Base-by-base conservation (phyloP, 2,113 vertebrate species). In the Miniopterus natalensis region DNA sequence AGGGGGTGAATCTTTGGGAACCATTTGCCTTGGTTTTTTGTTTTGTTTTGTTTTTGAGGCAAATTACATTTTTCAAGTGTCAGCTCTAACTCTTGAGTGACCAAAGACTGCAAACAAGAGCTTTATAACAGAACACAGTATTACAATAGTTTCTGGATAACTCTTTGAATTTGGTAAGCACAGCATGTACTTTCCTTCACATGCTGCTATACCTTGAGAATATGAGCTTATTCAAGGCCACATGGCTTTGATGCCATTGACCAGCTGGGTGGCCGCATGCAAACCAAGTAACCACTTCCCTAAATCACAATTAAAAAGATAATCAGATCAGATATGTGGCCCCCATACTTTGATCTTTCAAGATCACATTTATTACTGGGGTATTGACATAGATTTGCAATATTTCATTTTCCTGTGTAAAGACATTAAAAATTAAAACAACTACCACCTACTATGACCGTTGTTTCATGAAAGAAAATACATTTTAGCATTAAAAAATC, bases 391-490 rank as follows among this genome's bases (percentile, higher is more conserved):
- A 9, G 13, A 47, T 88, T 65, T 85, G n/a, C 47, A 75, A 0
- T 40, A 59, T 47, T 47, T 89, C 40, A 70, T 68, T 70, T 94
- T 84, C 66, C 29, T 90, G 25, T 13, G 2, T 84, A 83, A 92
- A 68, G 20, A 36, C 27, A 63, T 83, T 96, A 84, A 95, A 90
- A 53, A 17, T 53, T 27, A 66, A 90, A 94, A 75, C 1, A 74
- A 40, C 49, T 77, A 47, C 40, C 49, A 85, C 40, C 53, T 87
- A 59, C 5, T 40, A n/a, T 40, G 8, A 68, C 8, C 4, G 63
- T 90, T 7, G 4, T 84, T 95, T 95, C 20, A 49, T 66, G 49
- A 77, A 57, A 90, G 55, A 88, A 83, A 88, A 92, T 84, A 77
- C 4, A 88, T 51, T 77, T 81, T 90, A 70, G 42, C n/a, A 55